Percentiles rank a stretch among this genome's conserved stretches.
These are phyloP conservation scores for Anseranas semipalmata DNA, from an alignment of 2,113 vertebrate genomes.

Conservation along the genomic window DNA sequence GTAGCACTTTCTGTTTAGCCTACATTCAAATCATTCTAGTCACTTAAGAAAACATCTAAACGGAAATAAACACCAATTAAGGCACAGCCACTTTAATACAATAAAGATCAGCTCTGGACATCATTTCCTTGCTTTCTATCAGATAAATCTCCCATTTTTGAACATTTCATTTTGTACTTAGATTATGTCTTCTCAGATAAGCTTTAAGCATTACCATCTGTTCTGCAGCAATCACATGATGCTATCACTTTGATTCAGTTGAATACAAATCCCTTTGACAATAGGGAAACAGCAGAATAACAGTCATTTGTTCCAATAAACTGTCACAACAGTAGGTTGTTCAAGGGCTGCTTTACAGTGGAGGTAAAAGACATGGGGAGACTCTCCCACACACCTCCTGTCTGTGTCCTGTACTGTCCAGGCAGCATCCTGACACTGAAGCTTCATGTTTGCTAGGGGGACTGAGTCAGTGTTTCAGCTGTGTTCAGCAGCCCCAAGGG, in stretches of 20 bases:
- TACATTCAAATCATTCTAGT: conserved; percentile 22
- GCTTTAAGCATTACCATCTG: conserved; percentile 66
- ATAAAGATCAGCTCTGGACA: conserved; percentile 34
- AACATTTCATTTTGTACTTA: conserved; percentile 65
- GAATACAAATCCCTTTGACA: conserved; percentile 47
- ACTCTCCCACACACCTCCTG: background rate
- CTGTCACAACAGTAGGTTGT: background rate
- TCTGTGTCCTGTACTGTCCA: background rate
- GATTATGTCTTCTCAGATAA: conserved; percentile 62
- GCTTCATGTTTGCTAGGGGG: background rate
- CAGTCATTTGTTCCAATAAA: background rate
- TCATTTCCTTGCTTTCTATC: conserved; percentile 22
- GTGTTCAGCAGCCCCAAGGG: conserved; percentile 40
- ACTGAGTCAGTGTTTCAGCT: conserved; percentile 50
- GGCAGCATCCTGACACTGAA: background rate
- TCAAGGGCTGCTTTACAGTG: background rate
- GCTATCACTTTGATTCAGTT: conserved; percentile 19
- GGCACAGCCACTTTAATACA: conserved; percentile 36
- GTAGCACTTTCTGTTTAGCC: background rate
- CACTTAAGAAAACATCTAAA: conserved; percentile 35
- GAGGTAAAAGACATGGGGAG: background rate
- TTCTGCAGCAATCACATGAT: conserved; percentile 50
- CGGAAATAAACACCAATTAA: conserved; percentile 67
- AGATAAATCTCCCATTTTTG: conserved; percentile 49
- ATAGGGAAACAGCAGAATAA: background rate